phyloP scores from a whole-genome alignment of 23 tunicate genomes.

The Ciona savignyi region DNA sequence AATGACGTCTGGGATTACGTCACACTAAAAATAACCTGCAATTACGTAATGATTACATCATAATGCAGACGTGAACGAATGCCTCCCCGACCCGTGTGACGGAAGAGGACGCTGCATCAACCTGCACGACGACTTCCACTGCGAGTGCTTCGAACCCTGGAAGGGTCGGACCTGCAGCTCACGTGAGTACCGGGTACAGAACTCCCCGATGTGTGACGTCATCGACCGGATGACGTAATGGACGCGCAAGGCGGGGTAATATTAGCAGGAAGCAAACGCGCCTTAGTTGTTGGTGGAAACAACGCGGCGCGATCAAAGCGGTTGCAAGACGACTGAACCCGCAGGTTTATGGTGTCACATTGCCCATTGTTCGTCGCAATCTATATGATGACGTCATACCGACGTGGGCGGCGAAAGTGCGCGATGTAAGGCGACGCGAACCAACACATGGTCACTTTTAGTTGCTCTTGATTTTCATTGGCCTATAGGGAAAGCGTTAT shows the following conservation, averaged over 20 bases:
- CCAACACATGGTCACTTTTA: no score
- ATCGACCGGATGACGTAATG: not conserved
- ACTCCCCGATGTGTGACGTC: not conserved
- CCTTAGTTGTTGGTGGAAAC: not conserved
- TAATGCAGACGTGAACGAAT: conserved; percentile 76
- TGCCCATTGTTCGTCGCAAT: not conserved
- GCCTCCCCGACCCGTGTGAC: conserved; percentile 67
- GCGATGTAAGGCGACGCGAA: no score
- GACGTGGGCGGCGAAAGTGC: conserved; percentile 1
- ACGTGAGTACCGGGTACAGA: conserved; percentile 24
- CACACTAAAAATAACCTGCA: not conserved
- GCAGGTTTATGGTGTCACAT: not conserved
- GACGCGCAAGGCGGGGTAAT: not conserved
- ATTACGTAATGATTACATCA: not conserved
- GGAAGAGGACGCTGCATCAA: conserved; percentile 67
- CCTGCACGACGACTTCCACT: conserved; percentile 41
- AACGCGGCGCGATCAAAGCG: not conserved
- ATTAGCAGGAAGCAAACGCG: not conserved
- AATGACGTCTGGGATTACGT: not conserved
- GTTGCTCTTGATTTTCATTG: no score
- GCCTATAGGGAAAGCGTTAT: no score
- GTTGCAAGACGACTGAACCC: no score
- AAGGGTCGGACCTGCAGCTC: conserved; percentile 82
- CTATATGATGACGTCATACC: not conserved
- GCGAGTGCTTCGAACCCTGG: conserved; percentile 54